Evolutionary conservation across 2,888 invertebrate species (phyloP).

Genomic region (Trachelus stipa): DNA sequence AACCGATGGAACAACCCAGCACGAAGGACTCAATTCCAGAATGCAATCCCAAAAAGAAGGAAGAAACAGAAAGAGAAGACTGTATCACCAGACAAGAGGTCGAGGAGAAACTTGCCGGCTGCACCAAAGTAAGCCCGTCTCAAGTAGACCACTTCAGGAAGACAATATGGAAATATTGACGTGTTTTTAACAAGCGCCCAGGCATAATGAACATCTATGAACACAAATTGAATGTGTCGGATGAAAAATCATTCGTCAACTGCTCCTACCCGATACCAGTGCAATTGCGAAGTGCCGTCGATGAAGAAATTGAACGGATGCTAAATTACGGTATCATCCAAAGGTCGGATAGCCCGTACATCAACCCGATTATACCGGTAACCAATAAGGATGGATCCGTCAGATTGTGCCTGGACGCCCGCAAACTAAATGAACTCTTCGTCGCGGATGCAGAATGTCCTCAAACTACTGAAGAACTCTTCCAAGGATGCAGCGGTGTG

Average conservation of each 20-base stretch:
- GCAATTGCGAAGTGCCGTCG: neutral
- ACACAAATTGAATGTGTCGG: neutral
- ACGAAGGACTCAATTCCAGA: no score
- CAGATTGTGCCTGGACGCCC: neutral
- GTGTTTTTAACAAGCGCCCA: conserved; percentile 4
- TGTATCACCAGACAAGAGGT: no score
- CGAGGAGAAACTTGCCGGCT: no score
- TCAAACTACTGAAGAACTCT: neutral
- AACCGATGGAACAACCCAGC: no score
- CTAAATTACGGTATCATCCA: neutral
- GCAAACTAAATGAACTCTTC: neutral
- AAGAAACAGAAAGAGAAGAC: no score
- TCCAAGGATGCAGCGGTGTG: conserved; percentile 2
- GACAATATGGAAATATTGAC: neutral
- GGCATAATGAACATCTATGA: conserved; percentile 1
- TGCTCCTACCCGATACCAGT: neutral
- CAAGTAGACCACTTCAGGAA: no score
- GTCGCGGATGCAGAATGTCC: neutral
- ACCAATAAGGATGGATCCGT: neutral
- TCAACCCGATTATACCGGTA: no score
- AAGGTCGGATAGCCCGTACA: neutral
- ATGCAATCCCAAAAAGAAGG: no score
- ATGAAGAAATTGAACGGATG: conserved; percentile 4
- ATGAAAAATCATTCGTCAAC: no score
- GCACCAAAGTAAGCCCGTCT: no score